Base-by-base conservation (phyloP, 53 echinoderm and acorn worm genomes). In the Hippasteria phrygiana region DNA sequence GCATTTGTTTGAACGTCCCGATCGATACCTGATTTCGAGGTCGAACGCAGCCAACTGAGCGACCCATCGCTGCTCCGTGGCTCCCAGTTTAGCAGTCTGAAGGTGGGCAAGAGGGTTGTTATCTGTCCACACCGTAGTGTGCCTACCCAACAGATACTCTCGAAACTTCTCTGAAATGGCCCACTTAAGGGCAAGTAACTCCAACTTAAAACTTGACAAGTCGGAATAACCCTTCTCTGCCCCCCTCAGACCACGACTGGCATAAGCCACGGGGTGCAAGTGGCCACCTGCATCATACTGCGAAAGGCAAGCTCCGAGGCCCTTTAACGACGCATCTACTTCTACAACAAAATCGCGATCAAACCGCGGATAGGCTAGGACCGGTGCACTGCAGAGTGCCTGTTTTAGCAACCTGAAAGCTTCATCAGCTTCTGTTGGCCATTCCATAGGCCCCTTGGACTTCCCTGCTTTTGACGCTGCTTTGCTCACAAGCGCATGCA, bases 41-140 rank as follows among this genome's bases (percentile, higher is more conserved):
- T 74, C 78, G 43, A 94, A 94, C 14, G 69, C 42, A 0, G 92
- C 75, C 26, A 94, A 26, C 20, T 94, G 92, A 7, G 94, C 92
- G 47, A 54, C 73, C 94, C 94, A 94, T 28, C 91, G 70, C 14
- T 77, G 89, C 70, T 94, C 89, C 17, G 78, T 91, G n/a, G 89
- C 89, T 53, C 91, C 94, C 48, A 89, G 72, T 56, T 91, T 94
- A 22, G 88, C 78, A 16, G 71, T 77, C 28, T 83, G 79, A 16
- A 90, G 62, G 29, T 90, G 69, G 46, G 79, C 37, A 1, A 90
- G 46, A 38, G 83, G 90, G 43, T 90, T 90, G 47, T 82, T 72
- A 62, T 90, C 73, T 28, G 90, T 90, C 28, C 71, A 83, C 33
- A 88, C 88, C 0, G 29, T 77, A n/a, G 59, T 59, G n/a, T 76